These are phyloP conservation scores for Ceratotherium simum DNA, from an alignment of 2,113 vertebrate species.

Conservation along the genomic window DNA sequence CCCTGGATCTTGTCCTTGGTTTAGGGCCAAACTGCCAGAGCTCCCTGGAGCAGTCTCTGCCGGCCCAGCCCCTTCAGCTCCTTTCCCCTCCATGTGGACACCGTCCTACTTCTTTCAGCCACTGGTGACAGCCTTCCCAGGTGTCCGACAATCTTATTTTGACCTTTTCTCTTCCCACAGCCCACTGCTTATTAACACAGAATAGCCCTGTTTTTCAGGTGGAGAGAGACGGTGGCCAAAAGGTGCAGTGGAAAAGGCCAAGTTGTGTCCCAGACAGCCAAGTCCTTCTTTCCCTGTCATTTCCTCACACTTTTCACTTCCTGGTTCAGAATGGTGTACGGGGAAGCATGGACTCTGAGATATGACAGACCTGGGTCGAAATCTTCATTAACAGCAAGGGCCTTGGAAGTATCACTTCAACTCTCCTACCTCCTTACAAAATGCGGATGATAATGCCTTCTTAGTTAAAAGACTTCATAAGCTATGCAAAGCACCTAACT, in stretches of 20 bases:
- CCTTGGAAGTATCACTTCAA: background rate
- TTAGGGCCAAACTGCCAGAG: background rate
- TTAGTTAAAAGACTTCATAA: background rate
- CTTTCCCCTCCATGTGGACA: background rate
- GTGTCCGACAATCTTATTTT: background rate
- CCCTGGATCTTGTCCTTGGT: background rate
- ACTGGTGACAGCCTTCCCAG: background rate
- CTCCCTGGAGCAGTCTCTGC: background rate
- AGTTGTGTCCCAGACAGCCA: background rate
- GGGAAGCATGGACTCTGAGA: background rate
- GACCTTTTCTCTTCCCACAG: background rate
- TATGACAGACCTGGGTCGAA: background rate
- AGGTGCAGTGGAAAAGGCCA: background rate
- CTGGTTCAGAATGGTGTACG: background rate
- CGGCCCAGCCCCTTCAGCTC: background rate
- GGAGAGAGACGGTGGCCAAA: background rate
- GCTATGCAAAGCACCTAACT: background rate
- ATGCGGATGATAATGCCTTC: background rate
- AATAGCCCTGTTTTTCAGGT: background rate
- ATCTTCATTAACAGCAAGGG: background rate
- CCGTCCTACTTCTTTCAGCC: background rate
- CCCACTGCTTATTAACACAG: background rate
- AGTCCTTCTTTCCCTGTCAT: background rate
- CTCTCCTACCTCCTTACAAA: background rate
- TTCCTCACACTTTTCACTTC: background rate